These are phyloP conservation scores for Carpatolechia fugitivella DNA, from an alignment of 2,888 invertebrate species.

Conservation along the genomic window DNA sequence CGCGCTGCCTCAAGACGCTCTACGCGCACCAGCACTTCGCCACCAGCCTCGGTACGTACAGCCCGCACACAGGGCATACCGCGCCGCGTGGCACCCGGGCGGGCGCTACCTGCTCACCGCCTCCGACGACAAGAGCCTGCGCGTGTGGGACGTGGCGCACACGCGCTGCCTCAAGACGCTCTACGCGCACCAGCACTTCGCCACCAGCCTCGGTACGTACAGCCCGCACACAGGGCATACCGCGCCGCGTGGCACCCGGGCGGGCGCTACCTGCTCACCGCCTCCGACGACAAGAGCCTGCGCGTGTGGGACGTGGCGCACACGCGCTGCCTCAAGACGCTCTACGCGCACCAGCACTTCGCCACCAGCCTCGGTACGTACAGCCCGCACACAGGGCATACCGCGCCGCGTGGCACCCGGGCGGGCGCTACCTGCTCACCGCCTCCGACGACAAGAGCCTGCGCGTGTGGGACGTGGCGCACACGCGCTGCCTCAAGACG, in stretches of 20 bases:
- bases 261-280: constrained; percentile 97
- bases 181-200: neutral
- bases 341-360: constrained; percentile 99
- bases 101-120: too few relatives aligned
- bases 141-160: too few relatives aligned
- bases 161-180: too few relatives aligned
- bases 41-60: constrained; percentile 93
- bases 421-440: constrained; percentile 97
- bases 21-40: constrained; percentile 99
- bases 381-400: constrained; percentile 99
- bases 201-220: neutral
- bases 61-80: too few relatives aligned
- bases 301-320: constrained; percentile 99
- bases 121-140: too few relatives aligned
- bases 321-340: constrained; percentile 97
- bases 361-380: too few relatives aligned
- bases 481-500: constrained; percentile 98
- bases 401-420: constrained; percentile 98
- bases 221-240: too few relatives aligned
- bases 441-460: constrained; percentile 99
- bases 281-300: constrained; percentile 99
- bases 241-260: constrained; percentile 99
- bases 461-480: constrained; percentile 98
- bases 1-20: constrained; percentile 97
- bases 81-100: too few relatives aligned